phyloP scores from a whole-genome alignment of 1,140 invertebrate genomes.

The Neotoxoptera formosana region DNA sequence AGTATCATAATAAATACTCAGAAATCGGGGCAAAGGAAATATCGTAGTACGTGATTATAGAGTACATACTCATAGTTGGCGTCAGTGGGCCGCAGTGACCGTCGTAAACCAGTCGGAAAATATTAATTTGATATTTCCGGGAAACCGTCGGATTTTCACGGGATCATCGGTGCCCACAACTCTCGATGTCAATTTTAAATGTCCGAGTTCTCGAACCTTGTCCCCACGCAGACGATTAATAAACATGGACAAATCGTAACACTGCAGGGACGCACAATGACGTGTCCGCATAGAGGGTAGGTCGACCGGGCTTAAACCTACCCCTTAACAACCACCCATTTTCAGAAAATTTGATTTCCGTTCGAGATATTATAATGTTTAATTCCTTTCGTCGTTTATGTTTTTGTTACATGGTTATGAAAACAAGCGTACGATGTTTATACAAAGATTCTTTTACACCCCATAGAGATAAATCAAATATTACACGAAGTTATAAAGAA shows the following conservation, averaged over 20 bases:
- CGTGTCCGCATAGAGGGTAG: background rate
- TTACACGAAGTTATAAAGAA: background rate
- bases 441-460: background rate
- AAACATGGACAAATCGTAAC: background rate
- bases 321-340: too few relatives aligned
- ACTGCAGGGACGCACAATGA: background rate
- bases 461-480: too few relatives aligned
- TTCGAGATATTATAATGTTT: too few relatives aligned
- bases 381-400: too few relatives aligned
- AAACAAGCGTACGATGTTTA: too few relatives aligned
- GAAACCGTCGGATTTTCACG: background rate
- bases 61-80: background rate
- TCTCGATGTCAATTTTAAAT: background rate
- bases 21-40: background rate
- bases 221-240: background rate
- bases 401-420: too few relatives aligned
- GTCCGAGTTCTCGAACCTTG: background rate
- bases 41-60: too few relatives aligned
- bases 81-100: background rate
- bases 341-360: too few relatives aligned
- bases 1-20: background rate
- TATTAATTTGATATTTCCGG: background rate
- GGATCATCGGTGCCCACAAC: too few relatives aligned
- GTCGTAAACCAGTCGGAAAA: background rate
- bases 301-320: background rate